Evolutionary conservation across 2,888 invertebrate species (phyloP), one percentile per base, ranked within the genome.

Genomic region (Cheilosia grossa): DNA sequence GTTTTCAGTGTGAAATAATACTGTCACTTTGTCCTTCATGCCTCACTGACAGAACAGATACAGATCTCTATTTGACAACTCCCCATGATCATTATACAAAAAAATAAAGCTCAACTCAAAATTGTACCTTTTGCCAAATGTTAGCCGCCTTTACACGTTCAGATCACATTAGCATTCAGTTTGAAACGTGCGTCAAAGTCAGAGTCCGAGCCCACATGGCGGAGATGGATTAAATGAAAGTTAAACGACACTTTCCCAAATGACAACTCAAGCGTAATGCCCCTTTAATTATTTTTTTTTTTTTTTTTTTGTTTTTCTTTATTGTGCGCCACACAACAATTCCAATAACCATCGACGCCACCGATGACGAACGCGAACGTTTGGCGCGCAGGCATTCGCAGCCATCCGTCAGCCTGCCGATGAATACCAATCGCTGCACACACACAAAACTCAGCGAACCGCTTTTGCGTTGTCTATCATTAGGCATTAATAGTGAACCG

Each of bases 201-300:
- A 51, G 42, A 61, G 53, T 42, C 67, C 30, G 15, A 33, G 37
- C 30, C 33, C 44, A 30, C 61, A 77, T 59, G 67, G 30, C 2
- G 30, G 30, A 78, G 73, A 63, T 78, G 79, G 58, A 83, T 79
- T 80, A 61, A 80, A 85, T 56, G 80, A 80, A 80, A 85, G 74
- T 66, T 75, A 83, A 83, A 69, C 79, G 79, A 83, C 83, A 83
- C 79, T 85, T 85, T 83, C 80, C 83, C 80, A 85, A 75, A 75
- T 85, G 74, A 80, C 74, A 85, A 80, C 6, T 66, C 80, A 85
- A 80, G 74, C 80, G 83, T 85, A 80, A 83, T 80, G 74, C 59
- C 66, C 51, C 53, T 40, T 56, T 37, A 33, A 49, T 59, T 53
- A 66, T 42, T 56, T 15, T 37, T 5, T 19, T 49, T 2, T 5